Conservation (phyloP, 2,888 invertebrate species). For the Taphrorychus bicolor region DNA sequence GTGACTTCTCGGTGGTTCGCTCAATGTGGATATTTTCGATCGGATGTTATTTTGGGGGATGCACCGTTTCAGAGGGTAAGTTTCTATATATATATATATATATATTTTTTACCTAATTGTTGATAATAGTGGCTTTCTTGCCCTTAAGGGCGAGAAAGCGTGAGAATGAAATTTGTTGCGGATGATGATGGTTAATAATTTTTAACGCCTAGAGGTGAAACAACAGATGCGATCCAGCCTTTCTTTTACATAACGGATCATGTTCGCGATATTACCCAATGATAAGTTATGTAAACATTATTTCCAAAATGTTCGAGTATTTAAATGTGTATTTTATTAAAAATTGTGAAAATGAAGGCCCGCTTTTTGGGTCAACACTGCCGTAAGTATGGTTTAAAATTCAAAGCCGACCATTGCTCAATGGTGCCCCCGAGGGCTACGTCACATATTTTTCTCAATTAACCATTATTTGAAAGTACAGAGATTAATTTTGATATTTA, state of each 20-base stretch:
- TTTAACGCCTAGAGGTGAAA: not conserved
- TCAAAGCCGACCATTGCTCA: not conserved
- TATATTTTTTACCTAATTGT: not conserved
- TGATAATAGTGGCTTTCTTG: not conserved
- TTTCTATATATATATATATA: not conserved
- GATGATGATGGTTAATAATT: not conserved
- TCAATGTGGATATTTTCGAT: conserved; percentile 27
- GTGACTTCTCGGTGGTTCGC: conserved; percentile 7
- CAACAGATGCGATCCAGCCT: not conserved
- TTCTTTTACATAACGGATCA: not conserved
- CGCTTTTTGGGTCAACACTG: not conserved
- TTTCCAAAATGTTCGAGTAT: not conserved
- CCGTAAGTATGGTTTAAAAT: not conserved
- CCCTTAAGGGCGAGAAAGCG: too few relatives aligned
- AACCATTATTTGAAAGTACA: not conserved
- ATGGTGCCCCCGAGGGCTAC: not conserved
- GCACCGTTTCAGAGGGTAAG: not conserved
- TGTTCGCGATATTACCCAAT: not conserved
- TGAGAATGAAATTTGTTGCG: not conserved
- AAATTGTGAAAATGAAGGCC: not conserved
- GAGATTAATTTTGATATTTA: not conserved
- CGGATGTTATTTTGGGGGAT: not conserved
- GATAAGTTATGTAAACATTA: not conserved
- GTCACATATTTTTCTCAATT: not conserved
- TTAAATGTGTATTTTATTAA: not conserved